Conservation (phyloP, 1,140 invertebrate species). For the Atta texana region DNA sequence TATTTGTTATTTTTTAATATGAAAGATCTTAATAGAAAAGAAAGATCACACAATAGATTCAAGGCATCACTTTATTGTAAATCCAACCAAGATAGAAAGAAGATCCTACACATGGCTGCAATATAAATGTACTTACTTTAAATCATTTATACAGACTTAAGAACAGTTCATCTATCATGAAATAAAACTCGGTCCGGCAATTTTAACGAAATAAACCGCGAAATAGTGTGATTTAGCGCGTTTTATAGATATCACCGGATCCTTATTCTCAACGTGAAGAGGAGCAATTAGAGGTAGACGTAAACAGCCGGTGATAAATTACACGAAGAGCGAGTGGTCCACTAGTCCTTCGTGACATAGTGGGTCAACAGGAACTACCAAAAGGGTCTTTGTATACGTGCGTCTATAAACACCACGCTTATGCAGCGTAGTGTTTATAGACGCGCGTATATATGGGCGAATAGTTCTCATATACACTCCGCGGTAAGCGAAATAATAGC, state of each 20-base stretch:
- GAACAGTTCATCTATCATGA: not conserved
- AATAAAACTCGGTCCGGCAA: constrained; percentile 7
- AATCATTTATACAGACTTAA: not conserved
- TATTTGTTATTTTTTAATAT: not conserved
- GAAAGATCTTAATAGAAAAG: not conserved
- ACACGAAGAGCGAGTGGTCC: constrained; percentile 22
- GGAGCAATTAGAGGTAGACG: constrained; percentile 40
- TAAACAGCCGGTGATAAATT: constrained; percentile 56
- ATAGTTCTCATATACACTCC: constrained; percentile 4
- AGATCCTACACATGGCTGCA: constrained; percentile 2
- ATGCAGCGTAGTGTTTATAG: constrained; percentile 28
- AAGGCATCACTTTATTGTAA: not conserved
- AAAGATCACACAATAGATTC: not conserved
- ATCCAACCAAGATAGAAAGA: not conserved
- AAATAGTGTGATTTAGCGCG: constrained; percentile 17
- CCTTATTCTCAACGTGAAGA: constrained; percentile 18
- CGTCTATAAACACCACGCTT: not conserved
- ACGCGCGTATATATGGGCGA: constrained; percentile 13
- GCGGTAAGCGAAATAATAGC: constrained; percentile 9
- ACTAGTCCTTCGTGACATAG: constrained; percentile 33
- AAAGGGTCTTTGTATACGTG: constrained; percentile 52
- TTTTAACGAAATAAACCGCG: constrained; percentile 32
- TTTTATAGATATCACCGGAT: constrained; percentile 23
- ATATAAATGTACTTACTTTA: constrained; percentile 1
- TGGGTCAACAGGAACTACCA: constrained; percentile 36